phyloP scores from a whole-genome alignment of 2,113 vertebrate genomes.

The Equus quagga region DNA sequence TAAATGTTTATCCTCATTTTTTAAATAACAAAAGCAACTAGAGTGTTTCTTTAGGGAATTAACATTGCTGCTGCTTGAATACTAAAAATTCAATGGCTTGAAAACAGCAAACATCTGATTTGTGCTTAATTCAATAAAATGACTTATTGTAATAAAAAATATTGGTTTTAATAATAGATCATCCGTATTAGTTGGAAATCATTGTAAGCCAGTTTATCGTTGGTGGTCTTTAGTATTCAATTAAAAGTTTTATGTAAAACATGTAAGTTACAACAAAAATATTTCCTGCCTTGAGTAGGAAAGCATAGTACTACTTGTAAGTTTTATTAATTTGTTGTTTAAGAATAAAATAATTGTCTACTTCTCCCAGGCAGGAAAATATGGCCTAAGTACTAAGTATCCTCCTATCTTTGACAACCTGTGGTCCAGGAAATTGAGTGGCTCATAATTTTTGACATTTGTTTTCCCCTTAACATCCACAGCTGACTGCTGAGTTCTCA shows the following conservation, averaged over 20 bases:
- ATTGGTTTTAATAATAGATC: background rate
- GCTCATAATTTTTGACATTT: background rate
- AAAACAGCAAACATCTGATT: conserved; percentile 43
- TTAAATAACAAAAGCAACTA: conserved; percentile 38
- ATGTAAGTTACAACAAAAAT: background rate
- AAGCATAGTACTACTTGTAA: background rate
- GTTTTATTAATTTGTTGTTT: conserved; percentile 38
- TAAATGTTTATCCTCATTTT: background rate
- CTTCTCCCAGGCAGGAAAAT: background rate
- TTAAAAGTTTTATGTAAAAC: background rate
- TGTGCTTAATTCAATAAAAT: conserved; percentile 60
- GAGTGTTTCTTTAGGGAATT: conserved; percentile 25
- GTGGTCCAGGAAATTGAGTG: accelerated
- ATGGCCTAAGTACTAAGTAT: background rate
- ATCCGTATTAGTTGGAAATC: background rate
- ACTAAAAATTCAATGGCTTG: conserved; percentile 11
- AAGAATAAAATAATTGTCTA: background rate
- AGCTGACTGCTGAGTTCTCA: conserved; percentile 94
- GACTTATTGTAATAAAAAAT: conserved; percentile 9
- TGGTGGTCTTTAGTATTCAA: conserved; percentile 3
- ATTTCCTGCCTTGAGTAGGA: conserved; percentile 21
- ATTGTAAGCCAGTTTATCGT: background rate
- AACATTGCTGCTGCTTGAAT: conserved; percentile 24
- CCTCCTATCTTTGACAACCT: background rate
- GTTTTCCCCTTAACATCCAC: conserved; percentile 37